Percentiles rank a stretch among this genome's conserved stretches.
These are phyloP conservation scores for Anagyrus pseudococci DNA, from an alignment of 2,888 invertebrate genomes.

Conservation along the genomic window DNA sequence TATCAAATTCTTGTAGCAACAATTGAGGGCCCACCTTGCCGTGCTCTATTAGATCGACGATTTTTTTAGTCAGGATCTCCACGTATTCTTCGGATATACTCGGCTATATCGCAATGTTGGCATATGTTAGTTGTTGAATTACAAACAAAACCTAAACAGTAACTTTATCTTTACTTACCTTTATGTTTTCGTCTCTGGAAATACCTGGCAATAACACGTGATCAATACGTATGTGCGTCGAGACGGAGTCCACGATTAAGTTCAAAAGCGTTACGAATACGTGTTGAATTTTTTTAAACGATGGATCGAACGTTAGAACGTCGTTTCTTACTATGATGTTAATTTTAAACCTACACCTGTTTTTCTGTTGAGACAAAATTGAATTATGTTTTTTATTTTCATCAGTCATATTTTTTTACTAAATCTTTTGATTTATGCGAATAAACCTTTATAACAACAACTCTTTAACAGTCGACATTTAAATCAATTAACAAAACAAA, in stretches of 20 bases:
- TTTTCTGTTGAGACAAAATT: constrained; percentile 63
- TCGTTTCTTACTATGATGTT: constrained; percentile 69
- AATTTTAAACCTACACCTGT: constrained; percentile 69
- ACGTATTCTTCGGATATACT: constrained; percentile 76
- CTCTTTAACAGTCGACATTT: neutral
- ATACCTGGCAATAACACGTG: constrained; percentile 52
- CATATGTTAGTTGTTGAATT: neutral
- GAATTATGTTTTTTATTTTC: constrained; percentile 14
- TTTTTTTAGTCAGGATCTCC: constrained; percentile 67
- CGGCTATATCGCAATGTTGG: constrained; percentile 66
- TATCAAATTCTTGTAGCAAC: constrained; percentile 77
- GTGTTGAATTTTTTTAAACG: constrained; percentile 76
- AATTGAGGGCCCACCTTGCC: constrained; percentile 78
- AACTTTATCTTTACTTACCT: constrained; percentile 20
- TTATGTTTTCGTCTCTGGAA: constrained; percentile 4
- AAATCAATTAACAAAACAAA: no score
- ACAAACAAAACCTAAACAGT: constrained; percentile 1
- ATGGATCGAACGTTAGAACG: constrained; percentile 74
- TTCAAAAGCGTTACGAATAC: constrained; percentile 76
- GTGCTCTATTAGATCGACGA: constrained; percentile 72
- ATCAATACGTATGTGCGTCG: constrained; percentile 79
- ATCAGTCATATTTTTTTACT: no score
- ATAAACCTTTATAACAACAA: neutral
- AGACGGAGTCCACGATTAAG: constrained; percentile 76
- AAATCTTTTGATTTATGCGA: no score